Base-by-base conservation (phyloP, 2,797 vertebrate genomes). In the Sciurus carolinensis region DNA sequence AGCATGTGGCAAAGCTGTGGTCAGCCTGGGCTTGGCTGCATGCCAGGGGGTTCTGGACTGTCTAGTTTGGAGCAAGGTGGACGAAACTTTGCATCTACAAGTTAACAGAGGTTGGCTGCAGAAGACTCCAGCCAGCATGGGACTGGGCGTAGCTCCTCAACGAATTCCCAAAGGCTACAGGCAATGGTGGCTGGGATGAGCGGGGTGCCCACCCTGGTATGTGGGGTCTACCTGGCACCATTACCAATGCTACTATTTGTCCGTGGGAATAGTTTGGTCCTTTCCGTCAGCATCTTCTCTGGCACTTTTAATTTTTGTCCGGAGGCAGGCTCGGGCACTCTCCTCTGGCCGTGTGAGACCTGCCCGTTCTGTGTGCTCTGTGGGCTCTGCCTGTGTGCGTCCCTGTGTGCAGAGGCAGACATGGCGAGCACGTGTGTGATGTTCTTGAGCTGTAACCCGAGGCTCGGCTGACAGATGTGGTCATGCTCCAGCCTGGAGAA, bases 61-160 rank as follows among this genome's bases (percentile, higher is more conserved):
- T 83, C 71, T 96, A 80, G 64, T n/a, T 72, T 22, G 18, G 7
- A 47, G 77, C 30, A 81, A 76, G 69, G 84, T 75, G 42, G 42
- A 39, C 0, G 13, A 30, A 47, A 44, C 52, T 80, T 59, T 76
- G 67, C 50, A 13, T 73, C 77, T 66, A 82, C 30, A 64, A 1
- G 44, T 92, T 59, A 26, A 95, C 44, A 96, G 76, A 80, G 66
- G n/a, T 57, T 95, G 91, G 86, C 88, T 69, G 59, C 57, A 59
- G 76, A 42, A 50, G 67, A 36, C 66, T 42, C 64, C 42, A 71
- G 76, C 44, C 50, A 36, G 71, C 5, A 0, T 36, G 76, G 76
- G 66, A 73, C 52, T 75, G 91, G 93, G 87, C 1, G 28, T 22
- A 42, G 67, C n/a, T 80, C 72, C 66, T 96, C 28, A 57, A 42